Conservation (phyloP, 2,797 vertebrate species). For the Alcedo quadribrachys region DNA sequence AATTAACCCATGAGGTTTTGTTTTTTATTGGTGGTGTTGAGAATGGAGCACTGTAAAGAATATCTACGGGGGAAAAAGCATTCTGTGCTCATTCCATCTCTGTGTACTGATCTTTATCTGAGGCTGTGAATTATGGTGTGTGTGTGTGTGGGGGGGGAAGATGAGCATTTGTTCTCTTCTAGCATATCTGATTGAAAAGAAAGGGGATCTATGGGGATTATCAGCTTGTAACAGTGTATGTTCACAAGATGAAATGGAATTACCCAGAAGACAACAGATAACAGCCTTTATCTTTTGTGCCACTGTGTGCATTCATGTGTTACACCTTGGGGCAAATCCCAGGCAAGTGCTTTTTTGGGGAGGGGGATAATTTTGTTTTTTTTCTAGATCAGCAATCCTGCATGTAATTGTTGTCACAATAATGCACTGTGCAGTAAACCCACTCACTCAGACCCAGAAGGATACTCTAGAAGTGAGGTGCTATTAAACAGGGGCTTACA, state of each 20-base stretch:
- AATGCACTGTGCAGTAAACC: not conserved
- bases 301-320: not conserved
- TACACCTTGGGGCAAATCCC: not conserved
- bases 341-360: not conserved
- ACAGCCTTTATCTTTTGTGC: not conserved
- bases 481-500: no score
- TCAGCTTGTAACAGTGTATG: not conserved
- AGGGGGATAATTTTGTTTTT: not conserved
- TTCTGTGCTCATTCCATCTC: not conserved
- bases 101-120: not conserved
- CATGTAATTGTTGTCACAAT: not conserved
- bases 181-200: not conserved
- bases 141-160: rapidly evolving
- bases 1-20: not conserved
- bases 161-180: not conserved
- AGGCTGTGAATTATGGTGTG: not conserved
- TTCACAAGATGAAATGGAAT: not conserved
- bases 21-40: not conserved
- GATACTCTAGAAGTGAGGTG: not conserved
- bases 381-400: not conserved
- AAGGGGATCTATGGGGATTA: not conserved
- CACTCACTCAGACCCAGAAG: not conserved
- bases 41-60: not conserved
- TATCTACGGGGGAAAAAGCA: not conserved
- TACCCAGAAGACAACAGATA: constrained; percentile 8